phyloP scores from a whole-genome alignment of 2,888 invertebrate species.

The Leptopilina myrica region DNA sequence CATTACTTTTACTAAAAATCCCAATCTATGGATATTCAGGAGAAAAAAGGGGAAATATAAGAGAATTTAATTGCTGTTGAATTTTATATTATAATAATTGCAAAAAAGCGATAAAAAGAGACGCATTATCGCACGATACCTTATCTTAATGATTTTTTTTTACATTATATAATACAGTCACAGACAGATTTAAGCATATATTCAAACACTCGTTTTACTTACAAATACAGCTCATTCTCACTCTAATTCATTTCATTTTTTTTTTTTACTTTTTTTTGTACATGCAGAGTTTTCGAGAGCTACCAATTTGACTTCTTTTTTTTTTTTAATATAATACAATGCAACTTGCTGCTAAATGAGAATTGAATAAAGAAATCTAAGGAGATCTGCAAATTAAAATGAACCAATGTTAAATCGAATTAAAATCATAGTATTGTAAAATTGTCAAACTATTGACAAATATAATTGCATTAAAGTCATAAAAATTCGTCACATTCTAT shows the following conservation, averaged over 20 bases:
- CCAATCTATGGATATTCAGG: too few species aligned
- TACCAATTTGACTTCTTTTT: not conserved
- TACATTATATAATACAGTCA: conserved; percentile 38
- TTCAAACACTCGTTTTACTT: conserved; percentile 20
- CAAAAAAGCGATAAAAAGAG: conserved; percentile 36
- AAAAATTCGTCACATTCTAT: not conserved
- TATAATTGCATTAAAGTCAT: not conserved
- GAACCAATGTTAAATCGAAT: conserved; percentile 10
- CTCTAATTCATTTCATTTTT: conserved; percentile 14
- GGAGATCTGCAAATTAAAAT: not conserved
- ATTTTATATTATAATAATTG: conserved; percentile 37
- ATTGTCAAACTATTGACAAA: not conserved
- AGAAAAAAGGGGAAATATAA: conserved; percentile 15
- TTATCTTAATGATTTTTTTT: conserved; percentile 32
- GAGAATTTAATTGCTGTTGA: conserved; percentile 2
- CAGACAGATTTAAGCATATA: conserved; percentile 22
- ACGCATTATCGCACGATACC: conserved; percentile 24
- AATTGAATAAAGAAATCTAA: not conserved
- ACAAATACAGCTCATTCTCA: conserved; percentile 4
- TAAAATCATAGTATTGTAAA: not conserved
- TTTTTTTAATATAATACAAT: conserved; percentile 24
- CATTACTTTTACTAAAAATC: too few species aligned
- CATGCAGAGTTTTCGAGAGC: not conserved
- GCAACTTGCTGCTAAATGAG: not conserved
- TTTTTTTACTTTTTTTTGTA: not conserved